Percentiles rank a stretch among this genome's conserved stretches.
Conservation (phyloP, 2,113 vertebrate species). For the Suncus etruscus region DNA sequence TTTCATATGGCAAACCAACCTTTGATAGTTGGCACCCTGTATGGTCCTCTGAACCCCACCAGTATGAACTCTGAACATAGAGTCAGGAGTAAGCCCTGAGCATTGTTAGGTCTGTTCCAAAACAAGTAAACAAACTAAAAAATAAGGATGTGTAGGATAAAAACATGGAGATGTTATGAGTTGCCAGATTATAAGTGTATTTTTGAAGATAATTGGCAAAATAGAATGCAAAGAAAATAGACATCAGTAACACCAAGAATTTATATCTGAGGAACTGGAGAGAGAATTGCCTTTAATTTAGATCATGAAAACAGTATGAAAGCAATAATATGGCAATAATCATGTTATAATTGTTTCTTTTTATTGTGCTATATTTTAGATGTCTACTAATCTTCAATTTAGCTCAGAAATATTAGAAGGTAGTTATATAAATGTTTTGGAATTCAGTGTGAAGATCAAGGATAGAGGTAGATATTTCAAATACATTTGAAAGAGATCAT, state of each 20-base stretch:
- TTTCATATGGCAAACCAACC: no score
- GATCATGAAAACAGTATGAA: not conserved
- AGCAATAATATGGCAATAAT: not conserved
- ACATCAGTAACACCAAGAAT: not conserved
- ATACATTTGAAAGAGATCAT: not conserved
- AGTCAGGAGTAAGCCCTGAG: no score
- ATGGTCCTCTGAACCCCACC: no score
- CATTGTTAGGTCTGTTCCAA: no score
- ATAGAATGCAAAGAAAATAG: slow-evolving; percentile 26
- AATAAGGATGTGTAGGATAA: not conserved
- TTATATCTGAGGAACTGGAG: not conserved
- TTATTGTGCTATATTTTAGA: not conserved
- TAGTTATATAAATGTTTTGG: not conserved
- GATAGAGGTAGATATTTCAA: not conserved
- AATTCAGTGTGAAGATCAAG: not conserved
- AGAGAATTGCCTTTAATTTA: not conserved
- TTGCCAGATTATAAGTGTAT: not conserved
- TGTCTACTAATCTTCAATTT: not conserved
- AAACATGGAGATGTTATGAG: not conserved
- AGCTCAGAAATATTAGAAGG: not conserved
- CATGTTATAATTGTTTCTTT: not conserved
- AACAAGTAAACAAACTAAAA: no score
- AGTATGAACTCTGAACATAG: no score
- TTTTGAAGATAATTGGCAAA: not conserved
- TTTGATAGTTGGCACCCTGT: no score